Evolutionary conservation across 2,888 invertebrate genomes (phyloP).

Genomic region (Elmis aenea): DNA sequence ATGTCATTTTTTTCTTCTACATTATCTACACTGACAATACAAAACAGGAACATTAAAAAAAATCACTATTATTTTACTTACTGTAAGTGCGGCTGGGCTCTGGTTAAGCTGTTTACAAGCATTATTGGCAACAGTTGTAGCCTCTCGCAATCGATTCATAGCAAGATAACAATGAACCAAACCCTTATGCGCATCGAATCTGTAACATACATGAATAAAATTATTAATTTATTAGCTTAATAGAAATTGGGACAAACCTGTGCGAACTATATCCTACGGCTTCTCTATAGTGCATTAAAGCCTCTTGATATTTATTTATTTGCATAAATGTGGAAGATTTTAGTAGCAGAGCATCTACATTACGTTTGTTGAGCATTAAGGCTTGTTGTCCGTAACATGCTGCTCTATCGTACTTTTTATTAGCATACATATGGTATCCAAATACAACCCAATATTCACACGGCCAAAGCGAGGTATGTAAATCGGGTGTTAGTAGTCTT

Average conservation of each 20-base stretch:
- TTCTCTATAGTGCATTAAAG: constrained; percentile 61
- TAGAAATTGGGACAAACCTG: not conserved
- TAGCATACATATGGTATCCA: constrained; percentile 63
- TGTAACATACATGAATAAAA: no score
- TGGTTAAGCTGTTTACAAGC: constrained; percentile 69
- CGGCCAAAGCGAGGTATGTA: constrained; percentile 37
- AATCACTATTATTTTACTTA: constrained; percentile 43
- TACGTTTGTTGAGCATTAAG: constrained; percentile 57
- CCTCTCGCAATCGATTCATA: constrained; percentile 64
- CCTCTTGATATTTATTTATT: constrained; percentile 62
- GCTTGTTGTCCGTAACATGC: constrained; percentile 72
- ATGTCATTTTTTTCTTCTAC: no score
- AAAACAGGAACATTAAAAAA: no score
- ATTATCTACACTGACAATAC: no score
- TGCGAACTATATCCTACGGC: no score
- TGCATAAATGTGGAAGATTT: constrained; percentile 66
- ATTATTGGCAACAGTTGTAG: constrained; percentile 64
- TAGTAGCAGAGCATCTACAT: constrained; percentile 68
- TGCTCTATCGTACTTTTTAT: constrained; percentile 62
- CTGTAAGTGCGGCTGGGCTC: constrained; percentile 67
- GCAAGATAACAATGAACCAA: constrained; percentile 69
- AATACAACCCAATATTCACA: constrained; percentile 71
- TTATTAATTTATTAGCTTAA: not conserved
- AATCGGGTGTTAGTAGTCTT: constrained; percentile 33
- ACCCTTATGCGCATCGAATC: constrained; percentile 74